Conservation (phyloP, 2,797 vertebrate genomes). For the Eidolon dupreanum region DNA sequence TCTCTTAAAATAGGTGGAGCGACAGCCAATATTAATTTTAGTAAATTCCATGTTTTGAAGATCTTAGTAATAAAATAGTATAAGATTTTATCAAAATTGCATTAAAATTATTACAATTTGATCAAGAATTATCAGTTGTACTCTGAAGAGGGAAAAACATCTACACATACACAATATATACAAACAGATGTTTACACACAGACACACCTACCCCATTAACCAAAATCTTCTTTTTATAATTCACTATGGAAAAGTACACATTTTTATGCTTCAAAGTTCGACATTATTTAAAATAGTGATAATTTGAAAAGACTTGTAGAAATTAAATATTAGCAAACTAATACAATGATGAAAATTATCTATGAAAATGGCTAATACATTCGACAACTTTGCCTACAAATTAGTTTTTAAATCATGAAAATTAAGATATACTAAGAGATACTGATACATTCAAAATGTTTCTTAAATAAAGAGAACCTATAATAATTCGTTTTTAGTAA, state of each 20-base stretch:
- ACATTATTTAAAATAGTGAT: constrained; percentile 61
- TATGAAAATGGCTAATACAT: constrained; percentile 33
- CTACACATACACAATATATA: constrained; percentile 71
- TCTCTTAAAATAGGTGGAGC: constrained; percentile 71
- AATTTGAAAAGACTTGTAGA: constrained; percentile 41
- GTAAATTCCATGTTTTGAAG: constrained; percentile 58
- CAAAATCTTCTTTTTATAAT: constrained; percentile 36
- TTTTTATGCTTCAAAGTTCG: constrained; percentile 74
- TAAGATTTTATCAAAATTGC: constrained; percentile 45
- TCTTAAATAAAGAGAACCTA: not conserved
- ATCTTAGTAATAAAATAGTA: constrained; percentile 48
- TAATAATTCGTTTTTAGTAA: constrained; percentile 18
- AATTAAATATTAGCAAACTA: constrained; percentile 55
- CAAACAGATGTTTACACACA: constrained; percentile 74
- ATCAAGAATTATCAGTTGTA: constrained; percentile 48
- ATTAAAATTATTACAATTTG: constrained; percentile 67
- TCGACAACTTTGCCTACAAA: not conserved
- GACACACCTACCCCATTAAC: constrained; percentile 63
- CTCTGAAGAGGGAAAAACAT: constrained; percentile 57
- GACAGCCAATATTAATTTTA: constrained; percentile 74
- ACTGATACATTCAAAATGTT: not conserved
- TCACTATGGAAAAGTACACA: constrained; percentile 44
- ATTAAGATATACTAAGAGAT: constrained; percentile 26
- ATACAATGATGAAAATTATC: constrained; percentile 30
- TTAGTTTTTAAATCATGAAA: constrained; percentile 34